Base-by-base conservation (phyloP, 2,888 invertebrate species). In the Lasioglossum pauxillum region DNA sequence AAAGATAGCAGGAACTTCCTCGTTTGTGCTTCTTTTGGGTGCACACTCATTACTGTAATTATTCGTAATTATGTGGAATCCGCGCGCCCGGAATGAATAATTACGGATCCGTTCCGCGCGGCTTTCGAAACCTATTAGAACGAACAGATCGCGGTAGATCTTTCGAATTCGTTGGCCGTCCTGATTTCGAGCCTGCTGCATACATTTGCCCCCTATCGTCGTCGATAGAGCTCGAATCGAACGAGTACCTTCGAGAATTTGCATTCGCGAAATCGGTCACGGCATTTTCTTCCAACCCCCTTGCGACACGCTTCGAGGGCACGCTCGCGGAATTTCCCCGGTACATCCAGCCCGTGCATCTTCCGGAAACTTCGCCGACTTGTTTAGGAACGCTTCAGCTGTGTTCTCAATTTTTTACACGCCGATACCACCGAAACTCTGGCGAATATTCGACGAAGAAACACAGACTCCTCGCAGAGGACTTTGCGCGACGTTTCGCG, bases 1-100 rank as follows among this genome's bases (percentile, higher is more conserved):
- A 35, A 67, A 16, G 67, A 35, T 35, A 35, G 67, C 31, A 19
- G 64, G 19, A 67, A 67, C 67, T 31, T 31, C 31, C 67, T 35
- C 31, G 67, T 67, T 19, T 35, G 35, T 67, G 19, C 67, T 67
- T 35, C 35, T 67, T 67, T 67, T 19, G 1, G 67, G 67, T 35
- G 19, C 35, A 67, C 67, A 7, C 35, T 67, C 67, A 19, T 67
- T 67, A 35, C 2, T 23, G 35, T 46, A 76, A 76, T 76, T 44
- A 76, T 76, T 46, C 23, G 64, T 76, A 76, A 76, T 76, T 76
- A 76, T 23, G 31, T 27, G 31, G 35, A 31, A 76, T 76, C 27
- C 64, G 46, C 46, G 31, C 64, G 44, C 31, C 31, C 14, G 44
- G 46, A 46, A 67, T 67, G 64, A 76, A 67, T 67, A 76, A 76